phyloP scores from a whole-genome alignment of 2,113 vertebrate species.

The Zosterops japonicus region DNA sequence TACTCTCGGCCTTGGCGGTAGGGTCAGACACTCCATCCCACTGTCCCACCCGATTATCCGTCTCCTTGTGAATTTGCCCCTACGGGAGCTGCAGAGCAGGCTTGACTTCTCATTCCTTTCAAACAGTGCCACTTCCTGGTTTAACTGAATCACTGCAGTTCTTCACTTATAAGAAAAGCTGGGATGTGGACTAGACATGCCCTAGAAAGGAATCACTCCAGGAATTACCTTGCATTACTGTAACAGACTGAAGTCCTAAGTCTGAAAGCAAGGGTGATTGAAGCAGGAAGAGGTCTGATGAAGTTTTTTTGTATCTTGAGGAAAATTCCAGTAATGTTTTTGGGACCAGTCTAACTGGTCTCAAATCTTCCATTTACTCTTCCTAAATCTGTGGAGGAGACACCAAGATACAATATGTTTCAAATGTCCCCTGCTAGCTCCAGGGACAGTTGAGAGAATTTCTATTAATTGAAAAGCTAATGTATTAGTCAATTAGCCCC shows the following conservation, averaged over 20 bases:
- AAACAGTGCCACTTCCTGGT: background rate
- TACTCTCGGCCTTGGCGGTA: accelerated
- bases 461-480: background rate
- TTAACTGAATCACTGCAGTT: background rate
- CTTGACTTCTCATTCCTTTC: background rate
- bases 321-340: background rate
- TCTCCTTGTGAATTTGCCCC: background rate
- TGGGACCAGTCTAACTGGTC: background rate
- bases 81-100: background rate
- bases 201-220: background rate
- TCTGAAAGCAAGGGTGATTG: background rate
- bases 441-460: background rate
- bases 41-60: accelerated
- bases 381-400: background rate
- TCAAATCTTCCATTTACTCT: background rate
- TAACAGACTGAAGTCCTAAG: background rate
- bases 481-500: background rate
- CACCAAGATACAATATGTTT: background rate
- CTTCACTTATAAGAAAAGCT: background rate
- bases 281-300: background rate
- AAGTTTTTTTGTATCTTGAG: background rate
- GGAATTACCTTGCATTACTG: background rate
- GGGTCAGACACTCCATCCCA: too few relatives aligned
- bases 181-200: background rate
- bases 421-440: background rate